phyloP scores from a whole-genome alignment of 2,888 invertebrate genomes.

The Drosophila maculinotata region DNA sequence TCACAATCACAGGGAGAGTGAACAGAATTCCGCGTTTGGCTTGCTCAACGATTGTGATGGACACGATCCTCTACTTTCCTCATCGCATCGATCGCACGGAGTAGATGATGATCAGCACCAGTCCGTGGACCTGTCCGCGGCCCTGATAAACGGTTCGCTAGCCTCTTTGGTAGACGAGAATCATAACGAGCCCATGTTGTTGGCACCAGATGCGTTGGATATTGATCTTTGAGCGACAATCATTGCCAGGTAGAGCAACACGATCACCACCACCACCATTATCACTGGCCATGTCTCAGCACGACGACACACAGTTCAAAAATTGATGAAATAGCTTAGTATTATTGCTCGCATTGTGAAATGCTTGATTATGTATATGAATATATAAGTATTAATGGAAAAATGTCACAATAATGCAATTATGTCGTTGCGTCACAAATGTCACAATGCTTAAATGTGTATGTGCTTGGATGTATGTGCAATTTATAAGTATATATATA shows the following conservation, averaged over 20 bases:
- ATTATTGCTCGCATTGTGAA: slow-evolving; percentile 30
- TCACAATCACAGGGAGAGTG: slow-evolving; percentile 31
- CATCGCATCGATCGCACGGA: slow-evolving; percentile 71
- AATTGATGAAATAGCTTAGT: slow-evolving; percentile 22
- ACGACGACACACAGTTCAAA: slow-evolving; percentile 18
- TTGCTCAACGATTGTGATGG: slow-evolving; percentile 47
- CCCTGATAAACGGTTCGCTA: slow-evolving; percentile 85
- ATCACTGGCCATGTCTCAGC: slow-evolving; percentile 3
- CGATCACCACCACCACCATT: neutral
- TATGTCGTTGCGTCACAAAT: slow-evolving; percentile 11
- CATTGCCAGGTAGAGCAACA: neutral
- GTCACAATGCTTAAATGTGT: neutral
- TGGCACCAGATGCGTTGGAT: slow-evolving; percentile 86
- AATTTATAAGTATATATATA: neutral
- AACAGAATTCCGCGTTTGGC: slow-evolving; percentile 35
- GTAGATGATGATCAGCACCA: slow-evolving; percentile 62
- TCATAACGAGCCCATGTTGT: slow-evolving; percentile 85
- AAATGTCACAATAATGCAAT: slow-evolving; percentile 26
- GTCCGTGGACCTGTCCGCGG: slow-evolving; percentile 80
- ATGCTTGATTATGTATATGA: slow-evolving; percentile 26
- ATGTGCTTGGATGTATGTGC: slow-evolving; percentile 6
- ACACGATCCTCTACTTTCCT: slow-evolving; percentile 83
- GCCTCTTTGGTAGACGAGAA: slow-evolving; percentile 83
- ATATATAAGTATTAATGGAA: slow-evolving; percentile 40
- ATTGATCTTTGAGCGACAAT: slow-evolving; percentile 81